phyloP scores from a whole-genome alignment of 2,888 invertebrate genomes.

The Melipona bicolor region DNA sequence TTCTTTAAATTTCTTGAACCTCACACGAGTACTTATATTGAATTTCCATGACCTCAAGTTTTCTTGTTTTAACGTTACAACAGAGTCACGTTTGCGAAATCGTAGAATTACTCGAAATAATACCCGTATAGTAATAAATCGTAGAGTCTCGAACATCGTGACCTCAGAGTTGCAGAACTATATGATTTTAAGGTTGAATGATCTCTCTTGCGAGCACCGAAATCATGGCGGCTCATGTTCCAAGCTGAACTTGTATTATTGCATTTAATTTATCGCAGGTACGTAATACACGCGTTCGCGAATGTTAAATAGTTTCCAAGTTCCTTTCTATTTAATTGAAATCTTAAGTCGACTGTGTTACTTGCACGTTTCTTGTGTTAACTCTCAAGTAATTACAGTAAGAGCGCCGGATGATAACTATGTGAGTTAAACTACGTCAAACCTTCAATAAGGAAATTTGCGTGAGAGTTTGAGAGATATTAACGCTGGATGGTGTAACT shows the following conservation, averaged over 20 bases:
- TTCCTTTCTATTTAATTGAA: background rate
- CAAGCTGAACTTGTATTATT: background rate
- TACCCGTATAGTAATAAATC: background rate
- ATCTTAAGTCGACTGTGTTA: background rate
- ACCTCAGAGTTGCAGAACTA: background rate
- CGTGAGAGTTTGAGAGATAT: background rate
- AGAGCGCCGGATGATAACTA: background rate
- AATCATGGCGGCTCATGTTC: background rate
- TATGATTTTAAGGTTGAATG: background rate
- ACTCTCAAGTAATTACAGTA: constrained; percentile 2
- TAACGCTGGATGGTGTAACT: background rate
- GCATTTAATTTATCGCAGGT: background rate
- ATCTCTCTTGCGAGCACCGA: background rate
- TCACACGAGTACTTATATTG: background rate
- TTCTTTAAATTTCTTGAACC: background rate
- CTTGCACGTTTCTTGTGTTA: background rate
- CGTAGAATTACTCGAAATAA: background rate
- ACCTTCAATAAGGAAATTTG: background rate
- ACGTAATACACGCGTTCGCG: background rate
- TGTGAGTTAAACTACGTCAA: background rate
- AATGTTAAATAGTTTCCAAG: background rate
- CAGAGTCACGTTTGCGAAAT: background rate
- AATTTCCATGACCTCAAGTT: background rate
- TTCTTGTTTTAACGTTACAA: background rate
- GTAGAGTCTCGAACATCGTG: background rate